Base-by-base conservation (phyloP, 2,113 vertebrate genomes). In the Alexandromys fortis region DNA sequence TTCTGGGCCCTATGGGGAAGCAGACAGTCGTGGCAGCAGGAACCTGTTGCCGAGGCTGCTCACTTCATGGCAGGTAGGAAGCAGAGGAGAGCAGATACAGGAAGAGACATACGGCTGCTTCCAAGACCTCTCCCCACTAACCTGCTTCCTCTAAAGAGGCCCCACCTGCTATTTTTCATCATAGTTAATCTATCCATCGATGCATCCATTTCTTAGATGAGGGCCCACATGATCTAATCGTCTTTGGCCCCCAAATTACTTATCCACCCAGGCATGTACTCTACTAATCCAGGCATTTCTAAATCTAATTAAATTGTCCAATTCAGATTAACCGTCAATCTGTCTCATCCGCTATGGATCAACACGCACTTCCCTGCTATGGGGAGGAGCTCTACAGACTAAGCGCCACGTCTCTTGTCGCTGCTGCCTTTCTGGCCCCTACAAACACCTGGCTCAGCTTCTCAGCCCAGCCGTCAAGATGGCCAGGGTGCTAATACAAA, bases 391-490 rank as follows among this genome's bases (percentile, higher is more conserved):
- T 58, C 19, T 58, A 58, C 19, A 58, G n/a, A 52, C n/a, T 58
- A 12, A 35, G 47, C n/a, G 4, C 38, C 30, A 0, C 0, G 4
- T 13, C 33, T 19, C 35, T 7, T 12, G 1, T 22, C 24, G 58
- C 19, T 58, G 91, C 28, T 47, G 70, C 2, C 33, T 86, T 45
- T 35, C 17, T 2, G 3, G 45, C 16, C 63, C 14, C 30, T 55
- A 4, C 21, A 45, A 75, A 42, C 45, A 3, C 77, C 45, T 3
- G 28, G 14, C 22, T 30, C 35, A 49, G 73, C 24, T 10, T 19
- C 26, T 83, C 35, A 5, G 63, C 26, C 22, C 2, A 35, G 52
- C 63, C 8, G 7, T 9, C 24, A 26, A 33, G 28, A 10, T 49
- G 1, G 21, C 38, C 73, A 11, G 45, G 10, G 7, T n/a, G 49